Evolutionary conservation across 2,797 vertebrate genomes (phyloP).

Genomic region (Tiaroga cobitis): DNA sequence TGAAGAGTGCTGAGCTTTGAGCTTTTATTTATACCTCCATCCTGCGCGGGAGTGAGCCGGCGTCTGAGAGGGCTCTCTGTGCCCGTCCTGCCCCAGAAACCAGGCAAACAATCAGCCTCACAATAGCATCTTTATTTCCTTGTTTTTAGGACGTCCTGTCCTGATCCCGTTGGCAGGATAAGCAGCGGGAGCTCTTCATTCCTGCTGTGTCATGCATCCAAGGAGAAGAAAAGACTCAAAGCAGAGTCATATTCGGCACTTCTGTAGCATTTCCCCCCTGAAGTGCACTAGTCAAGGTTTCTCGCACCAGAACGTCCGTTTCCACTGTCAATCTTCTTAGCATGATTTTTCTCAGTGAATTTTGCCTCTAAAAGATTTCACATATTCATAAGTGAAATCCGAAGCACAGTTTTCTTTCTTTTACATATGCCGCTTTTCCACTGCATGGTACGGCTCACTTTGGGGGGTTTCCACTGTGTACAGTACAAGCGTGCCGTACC

Average conservation of each 20-base stretch:
- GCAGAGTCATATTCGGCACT: not conserved
- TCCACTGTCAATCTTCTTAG: too few species aligned
- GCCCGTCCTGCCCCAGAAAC: not conserved
- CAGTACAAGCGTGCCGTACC: too few species aligned
- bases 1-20: not conserved
- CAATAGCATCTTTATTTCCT: conserved; percentile 29
- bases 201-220: conserved; percentile 2
- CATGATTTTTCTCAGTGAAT: not conserved
- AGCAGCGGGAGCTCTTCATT: conserved; percentile 13
- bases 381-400: not conserved
- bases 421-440: not conserved
- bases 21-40: not conserved
- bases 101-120: conserved; percentile 19
- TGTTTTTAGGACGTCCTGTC: not conserved
- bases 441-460: too few species aligned
- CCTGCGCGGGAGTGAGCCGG: not conserved
- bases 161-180: not conserved
- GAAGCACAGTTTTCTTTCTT: not conserved
- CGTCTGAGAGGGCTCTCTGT: not conserved
- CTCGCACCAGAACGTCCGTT: not conserved
- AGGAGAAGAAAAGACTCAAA: not conserved
- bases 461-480: too few species aligned
- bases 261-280: not conserved
- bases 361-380: not conserved
- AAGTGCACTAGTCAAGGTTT: not conserved